phyloP scores from a whole-genome alignment of 2,797 vertebrate genomes.

The Peromyscus aztecus region DNA sequence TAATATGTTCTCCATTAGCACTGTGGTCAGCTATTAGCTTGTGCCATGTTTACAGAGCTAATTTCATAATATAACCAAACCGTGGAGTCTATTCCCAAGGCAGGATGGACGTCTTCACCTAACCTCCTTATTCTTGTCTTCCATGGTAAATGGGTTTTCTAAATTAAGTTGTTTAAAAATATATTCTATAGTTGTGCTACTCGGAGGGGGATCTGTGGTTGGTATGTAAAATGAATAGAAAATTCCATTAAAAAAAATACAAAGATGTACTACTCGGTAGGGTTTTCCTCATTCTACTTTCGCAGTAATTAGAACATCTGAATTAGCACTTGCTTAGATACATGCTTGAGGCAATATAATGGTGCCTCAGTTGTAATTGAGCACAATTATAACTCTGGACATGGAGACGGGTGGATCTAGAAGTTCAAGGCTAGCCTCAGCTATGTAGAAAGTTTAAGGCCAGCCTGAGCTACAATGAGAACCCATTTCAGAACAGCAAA shows the following conservation, averaged over 20 bases:
- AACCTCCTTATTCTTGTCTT: not conserved
- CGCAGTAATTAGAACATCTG: not conserved
- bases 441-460: not conserved
- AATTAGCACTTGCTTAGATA: not conserved
- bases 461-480: not conserved
- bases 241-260: too few relatives aligned
- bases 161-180: not conserved
- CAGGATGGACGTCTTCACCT: not conserved
- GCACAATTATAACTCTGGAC: not conserved
- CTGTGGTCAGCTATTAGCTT: not conserved
- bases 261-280: not conserved
- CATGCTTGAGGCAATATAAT: not conserved
- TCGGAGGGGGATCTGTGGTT: not conserved
- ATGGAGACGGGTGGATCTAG: not conserved
- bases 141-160: not conserved
- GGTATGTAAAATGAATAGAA: too few relatives aligned
- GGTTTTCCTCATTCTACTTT: not conserved
- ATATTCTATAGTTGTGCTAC: not conserved
- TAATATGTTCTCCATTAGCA: too few relatives aligned
- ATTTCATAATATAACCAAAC: not conserved
- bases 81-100: not conserved
- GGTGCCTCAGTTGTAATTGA: not conserved
- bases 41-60: not conserved
- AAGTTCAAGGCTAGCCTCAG: not conserved
- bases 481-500: not conserved